Conservation (phyloP, 2,113 vertebrate genomes). For the Leucopsar rothschildi region DNA sequence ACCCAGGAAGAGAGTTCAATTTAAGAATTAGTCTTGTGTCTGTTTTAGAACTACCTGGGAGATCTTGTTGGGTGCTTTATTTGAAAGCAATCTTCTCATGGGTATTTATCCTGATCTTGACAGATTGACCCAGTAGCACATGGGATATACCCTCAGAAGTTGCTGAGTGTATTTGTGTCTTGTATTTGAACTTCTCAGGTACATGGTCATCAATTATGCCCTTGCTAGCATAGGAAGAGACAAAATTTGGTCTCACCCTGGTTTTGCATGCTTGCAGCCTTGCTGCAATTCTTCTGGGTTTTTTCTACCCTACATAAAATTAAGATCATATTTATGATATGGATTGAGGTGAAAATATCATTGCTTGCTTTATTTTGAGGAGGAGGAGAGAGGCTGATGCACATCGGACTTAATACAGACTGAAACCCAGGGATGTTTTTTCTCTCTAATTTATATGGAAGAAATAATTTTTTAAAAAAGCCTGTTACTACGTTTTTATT, state of each 20-base stretch:
- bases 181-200: neutral
- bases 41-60: neutral
- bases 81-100: neutral
- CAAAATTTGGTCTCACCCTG: neutral
- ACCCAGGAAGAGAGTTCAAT: neutral
- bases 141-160: neutral
- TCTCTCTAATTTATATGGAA: neutral
- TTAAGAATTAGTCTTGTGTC: neutral
- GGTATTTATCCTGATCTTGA: neutral
- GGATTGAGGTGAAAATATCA: neutral
- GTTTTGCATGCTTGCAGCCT: neutral
- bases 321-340: neutral
- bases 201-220: neutral
- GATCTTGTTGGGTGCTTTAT: neutral
- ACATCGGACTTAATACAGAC: accelerated
- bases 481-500: neutral
- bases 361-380: neutral
- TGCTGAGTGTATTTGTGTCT: neutral
- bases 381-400: neutral
- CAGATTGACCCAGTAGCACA: neutral
- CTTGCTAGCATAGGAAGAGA: accelerated
- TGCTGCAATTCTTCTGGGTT: neutral
- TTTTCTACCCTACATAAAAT: neutral
- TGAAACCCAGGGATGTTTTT: neutral
- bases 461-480: neutral